Evolutionary conservation across 1,140 invertebrate species (phyloP), one percentile per base, ranked within the genome.

Genomic region (Zophobas atratus): DNA sequence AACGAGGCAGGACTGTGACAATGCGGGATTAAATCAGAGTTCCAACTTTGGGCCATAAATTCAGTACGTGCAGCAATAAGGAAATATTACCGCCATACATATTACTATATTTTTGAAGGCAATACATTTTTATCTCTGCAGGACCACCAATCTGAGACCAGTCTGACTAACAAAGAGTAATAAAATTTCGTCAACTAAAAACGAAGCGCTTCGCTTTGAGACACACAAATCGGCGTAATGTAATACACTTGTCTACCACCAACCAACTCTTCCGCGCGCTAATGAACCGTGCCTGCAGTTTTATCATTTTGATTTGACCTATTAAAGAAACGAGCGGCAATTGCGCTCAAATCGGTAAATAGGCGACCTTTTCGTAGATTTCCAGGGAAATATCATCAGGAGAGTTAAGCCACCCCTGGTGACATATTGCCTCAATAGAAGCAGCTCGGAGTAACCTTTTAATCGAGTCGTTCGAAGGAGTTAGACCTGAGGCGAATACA

Each of bases 321-420:
- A 74, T 74, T 53, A 53, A 53, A 34, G 33, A 55, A 74, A 34
- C 48, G 49, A 51, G 3, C 6, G 51, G 71, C 71, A 55, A 74
- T 74, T 74, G 71, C 36, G 71, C 53, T 74, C 32, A 51, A 74
- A 38, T 53, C 71, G 71, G 71, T 74, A 74, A 74, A 74, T 33
- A 74, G 70, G 34, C 49, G 71, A 74, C 71, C 71, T 53, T 55
- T 72, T 48, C 33, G 38, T 35, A 46, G 70, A 49, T 51, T 51
- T 20, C 6, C 4, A 20, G 49, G 49, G 49, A 51, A 51, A 20
- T 51, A 51, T 51, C 49, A 20, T 20, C 49, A 51, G n/a, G 49
- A 2, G 49, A 51, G 34, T 60, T 36, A 41, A 33, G 38, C 8
- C 38, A 60, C 34, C 38, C 57, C 57, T 33, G 53, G 57, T 60